A percentile compares a stretch with the other conserved stretches of the same genome.
Conservation (phyloP, 2,113 vertebrate species). For the Microcebus jonahi region DNA sequence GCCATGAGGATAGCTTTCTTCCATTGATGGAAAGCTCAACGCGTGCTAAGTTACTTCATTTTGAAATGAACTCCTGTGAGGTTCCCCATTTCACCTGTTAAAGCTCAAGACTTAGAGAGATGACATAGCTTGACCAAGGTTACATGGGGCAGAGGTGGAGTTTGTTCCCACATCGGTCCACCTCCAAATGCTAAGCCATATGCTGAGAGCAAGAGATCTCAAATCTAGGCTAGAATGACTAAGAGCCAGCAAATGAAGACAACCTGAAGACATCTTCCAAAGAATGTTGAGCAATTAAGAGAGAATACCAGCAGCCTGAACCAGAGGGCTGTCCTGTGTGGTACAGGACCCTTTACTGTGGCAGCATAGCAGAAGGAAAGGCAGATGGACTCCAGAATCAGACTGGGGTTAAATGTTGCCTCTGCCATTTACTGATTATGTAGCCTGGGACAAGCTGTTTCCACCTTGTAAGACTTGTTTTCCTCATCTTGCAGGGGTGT, state of each 20-base stretch:
- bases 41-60: neutral
- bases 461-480: neutral
- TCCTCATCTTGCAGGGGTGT: neutral
- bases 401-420: neutral
- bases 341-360: fast-evolving
- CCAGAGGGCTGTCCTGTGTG: neutral
- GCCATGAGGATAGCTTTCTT: no score
- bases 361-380: neutral
- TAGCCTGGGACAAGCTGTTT: neutral
- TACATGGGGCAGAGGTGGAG: neutral
- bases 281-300: neutral
- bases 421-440: neutral
- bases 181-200: neutral
- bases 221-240: neutral
- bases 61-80: neutral
- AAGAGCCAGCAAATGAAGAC: neutral
- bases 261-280: neutral
- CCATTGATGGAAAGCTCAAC: neutral
- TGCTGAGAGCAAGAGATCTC: neutral
- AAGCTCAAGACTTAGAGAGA: neutral
- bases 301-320: neutral
- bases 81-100: neutral
- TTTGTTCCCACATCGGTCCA: neutral
- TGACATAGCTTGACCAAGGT: neutral
- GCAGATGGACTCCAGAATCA: neutral